A percentile compares a stretch with the other conserved stretches of the same genome.
Evolutionary conservation across 2,888 invertebrate genomes (phyloP).

Genomic region (Aspidiotus rigidus): DNA sequence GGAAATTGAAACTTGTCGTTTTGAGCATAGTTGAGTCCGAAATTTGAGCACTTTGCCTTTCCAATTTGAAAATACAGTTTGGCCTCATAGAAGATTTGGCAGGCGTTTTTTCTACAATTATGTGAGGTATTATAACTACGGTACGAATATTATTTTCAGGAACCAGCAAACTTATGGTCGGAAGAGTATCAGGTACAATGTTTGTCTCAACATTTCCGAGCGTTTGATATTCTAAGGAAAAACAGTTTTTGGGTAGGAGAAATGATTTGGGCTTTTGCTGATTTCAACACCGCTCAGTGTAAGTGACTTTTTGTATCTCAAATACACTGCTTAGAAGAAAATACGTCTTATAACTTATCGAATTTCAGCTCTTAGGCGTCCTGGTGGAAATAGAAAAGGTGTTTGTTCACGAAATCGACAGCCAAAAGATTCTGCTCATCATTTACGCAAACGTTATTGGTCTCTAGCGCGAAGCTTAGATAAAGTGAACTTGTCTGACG

Average conservation of each 20-base stretch:
- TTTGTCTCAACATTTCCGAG: constrained; percentile 77
- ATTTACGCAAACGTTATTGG: constrained; percentile 68
- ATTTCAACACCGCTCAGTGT: constrained; percentile 91
- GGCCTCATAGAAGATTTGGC: no score
- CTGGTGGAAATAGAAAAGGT: constrained; percentile 83
- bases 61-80: no score
- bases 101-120: no score
- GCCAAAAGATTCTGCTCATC: constrained; percentile 80
- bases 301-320: constrained; percentile 39
- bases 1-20: no score
- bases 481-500: constrained; percentile 49
- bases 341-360: background rate
- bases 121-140: no score
- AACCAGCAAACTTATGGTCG: constrained; percentile 78
- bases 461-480: constrained; percentile 55
- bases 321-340: constrained; percentile 5
- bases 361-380: constrained; percentile 59
- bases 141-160: constrained; percentile 44
- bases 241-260: constrained; percentile 81
- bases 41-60: no score
- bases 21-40: no score
- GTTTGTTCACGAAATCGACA: constrained; percentile 82
- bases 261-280: constrained; percentile 98
- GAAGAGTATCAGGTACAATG: constrained; percentile 88
- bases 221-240: constrained; percentile 70